Conservation (phyloP, 2,888 invertebrate genomes). For the Tiphia femorata region DNA sequence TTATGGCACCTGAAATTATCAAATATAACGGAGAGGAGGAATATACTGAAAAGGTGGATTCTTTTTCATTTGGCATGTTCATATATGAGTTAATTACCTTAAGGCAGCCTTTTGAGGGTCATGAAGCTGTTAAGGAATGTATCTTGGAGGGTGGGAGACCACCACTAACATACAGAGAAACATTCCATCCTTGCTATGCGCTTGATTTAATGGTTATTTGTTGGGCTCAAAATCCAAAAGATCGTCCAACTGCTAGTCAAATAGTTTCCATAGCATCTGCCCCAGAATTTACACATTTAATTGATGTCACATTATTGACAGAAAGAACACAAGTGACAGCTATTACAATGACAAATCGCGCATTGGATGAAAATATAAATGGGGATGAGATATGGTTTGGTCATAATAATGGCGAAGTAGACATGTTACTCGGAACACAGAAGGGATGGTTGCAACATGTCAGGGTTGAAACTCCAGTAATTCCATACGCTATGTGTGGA, state of each 20-base stretch:
- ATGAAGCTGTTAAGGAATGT: conserved; percentile 97
- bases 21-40: conserved; percentile 98
- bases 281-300: conserved; percentile 92
- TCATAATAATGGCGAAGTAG: conserved; percentile 76
- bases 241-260: conserved; percentile 94
- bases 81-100: conserved; percentile 94
- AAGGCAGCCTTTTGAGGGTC: conserved; percentile 95
- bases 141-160: conserved; percentile 96
- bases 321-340: conserved; percentile 78
- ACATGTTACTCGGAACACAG: conserved; percentile 73
- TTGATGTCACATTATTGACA: conserved; percentile 82
- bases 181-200: conserved; percentile 87
- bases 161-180: conserved; percentile 85
- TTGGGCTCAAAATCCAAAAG: conserved; percentile 90
- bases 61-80: conserved; percentile 99
- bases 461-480: conserved; percentile 71
- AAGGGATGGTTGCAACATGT: conserved; percentile 76
- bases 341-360: conserved; percentile 63
- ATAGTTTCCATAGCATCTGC: conserved; percentile 92
- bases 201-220: conserved; percentile 96
- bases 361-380: conserved; percentile 56
- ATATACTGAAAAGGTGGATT: conserved; percentile 98
- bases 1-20: conserved; percentile 99
- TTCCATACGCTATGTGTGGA: conserved; percentile 80
- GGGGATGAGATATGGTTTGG: conserved; percentile 81